These are phyloP conservation scores for Netelia inedita DNA, from an alignment of 2,888 invertebrate species.

Conservation along the genomic window DNA sequence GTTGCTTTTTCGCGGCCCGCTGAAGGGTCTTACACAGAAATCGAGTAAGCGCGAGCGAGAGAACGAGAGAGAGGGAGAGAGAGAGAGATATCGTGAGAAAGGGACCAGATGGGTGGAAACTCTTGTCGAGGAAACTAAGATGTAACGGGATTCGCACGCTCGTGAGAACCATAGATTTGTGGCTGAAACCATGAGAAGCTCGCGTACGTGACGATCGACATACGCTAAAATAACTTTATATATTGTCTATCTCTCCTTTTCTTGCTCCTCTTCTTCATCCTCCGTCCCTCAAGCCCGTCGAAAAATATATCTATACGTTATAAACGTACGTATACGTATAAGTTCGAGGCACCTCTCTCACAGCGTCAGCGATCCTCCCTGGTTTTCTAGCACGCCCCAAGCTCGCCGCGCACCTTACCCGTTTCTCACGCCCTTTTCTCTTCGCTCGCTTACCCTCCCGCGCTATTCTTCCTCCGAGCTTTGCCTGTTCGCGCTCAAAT, in stretches of 20 bases:
- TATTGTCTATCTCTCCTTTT: conserved; percentile 50
- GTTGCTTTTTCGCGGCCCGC: conserved; percentile 2
- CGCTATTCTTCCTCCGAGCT: conserved; percentile 24
- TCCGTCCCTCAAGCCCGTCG: conserved; percentile 7
- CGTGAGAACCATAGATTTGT: conserved; percentile 60
- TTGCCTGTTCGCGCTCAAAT: conserved; percentile 19
- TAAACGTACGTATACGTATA: not conserved
- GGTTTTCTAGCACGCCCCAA: conserved; percentile 55
- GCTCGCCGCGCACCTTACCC: conserved; percentile 33
- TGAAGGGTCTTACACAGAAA: not conserved
- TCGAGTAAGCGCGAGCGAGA: not conserved
- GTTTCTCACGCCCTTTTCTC: conserved; percentile 52
- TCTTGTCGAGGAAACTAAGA: conserved; percentile 56
- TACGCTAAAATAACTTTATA: conserved; percentile 61
- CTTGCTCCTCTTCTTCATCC: conserved; percentile 17
- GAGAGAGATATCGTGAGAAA: conserved; percentile 58
- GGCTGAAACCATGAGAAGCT: conserved; percentile 60
- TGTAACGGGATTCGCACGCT: conserved; percentile 61
- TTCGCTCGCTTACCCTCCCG: conserved; percentile 54
- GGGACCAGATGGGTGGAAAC: conserved; percentile 45
- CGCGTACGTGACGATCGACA: conserved; percentile 66
- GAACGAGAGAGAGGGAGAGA: conserved; percentile 22
- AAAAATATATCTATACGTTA: conserved; percentile 27
- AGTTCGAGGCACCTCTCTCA: conserved; percentile 18
- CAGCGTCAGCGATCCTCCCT: conserved; percentile 42